These are phyloP conservation scores for Lepidurus arcticus DNA, from an alignment of 1,140 invertebrate genomes.

Conservation along the genomic window DNA sequence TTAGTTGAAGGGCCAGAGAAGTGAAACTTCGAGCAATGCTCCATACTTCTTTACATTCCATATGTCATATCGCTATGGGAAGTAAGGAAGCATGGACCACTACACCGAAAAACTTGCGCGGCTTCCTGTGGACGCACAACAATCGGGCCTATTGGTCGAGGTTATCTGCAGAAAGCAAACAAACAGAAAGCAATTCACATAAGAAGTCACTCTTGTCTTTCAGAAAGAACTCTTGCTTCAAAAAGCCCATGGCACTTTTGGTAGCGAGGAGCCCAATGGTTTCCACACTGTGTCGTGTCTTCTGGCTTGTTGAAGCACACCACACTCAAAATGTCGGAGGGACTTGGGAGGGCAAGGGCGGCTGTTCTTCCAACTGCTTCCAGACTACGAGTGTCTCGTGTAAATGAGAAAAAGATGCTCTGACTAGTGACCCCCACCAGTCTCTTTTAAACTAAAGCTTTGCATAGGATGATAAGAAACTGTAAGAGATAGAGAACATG, in stretches of 20 bases:
- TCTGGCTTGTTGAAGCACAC: not conserved
- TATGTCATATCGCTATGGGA: slow-evolving; percentile 80
- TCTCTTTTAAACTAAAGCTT: slow-evolving; percentile 15
- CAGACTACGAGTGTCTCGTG: not conserved
- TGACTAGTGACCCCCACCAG: not conserved
- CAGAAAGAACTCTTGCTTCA: no score
- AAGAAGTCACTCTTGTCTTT: no score
- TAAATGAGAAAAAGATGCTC: slow-evolving; percentile 22
- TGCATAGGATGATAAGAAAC: slow-evolving; percentile 10
- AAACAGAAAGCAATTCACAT: no score
- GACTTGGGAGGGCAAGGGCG: not conserved
- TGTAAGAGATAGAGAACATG: not conserved
- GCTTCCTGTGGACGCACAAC: not conserved
- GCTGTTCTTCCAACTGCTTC: not conserved
- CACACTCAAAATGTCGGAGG: not conserved
- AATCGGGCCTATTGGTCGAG: no score
- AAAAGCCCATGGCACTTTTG: no score
- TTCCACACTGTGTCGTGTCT: not conserved
- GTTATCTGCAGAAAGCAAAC: no score
- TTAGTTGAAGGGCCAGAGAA: not conserved
- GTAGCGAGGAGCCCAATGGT: no score
- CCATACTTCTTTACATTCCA: slow-evolving; percentile 99
- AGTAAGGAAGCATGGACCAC: slow-evolving; percentile 90
- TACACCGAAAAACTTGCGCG: slow-evolving; percentile 41
- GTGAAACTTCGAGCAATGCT: slow-evolving; percentile 50